Percentiles rank a stretch among this genome's conserved stretches.
Conservation (phyloP, 2,888 invertebrate species). For the Mylabris sibirica region DNA sequence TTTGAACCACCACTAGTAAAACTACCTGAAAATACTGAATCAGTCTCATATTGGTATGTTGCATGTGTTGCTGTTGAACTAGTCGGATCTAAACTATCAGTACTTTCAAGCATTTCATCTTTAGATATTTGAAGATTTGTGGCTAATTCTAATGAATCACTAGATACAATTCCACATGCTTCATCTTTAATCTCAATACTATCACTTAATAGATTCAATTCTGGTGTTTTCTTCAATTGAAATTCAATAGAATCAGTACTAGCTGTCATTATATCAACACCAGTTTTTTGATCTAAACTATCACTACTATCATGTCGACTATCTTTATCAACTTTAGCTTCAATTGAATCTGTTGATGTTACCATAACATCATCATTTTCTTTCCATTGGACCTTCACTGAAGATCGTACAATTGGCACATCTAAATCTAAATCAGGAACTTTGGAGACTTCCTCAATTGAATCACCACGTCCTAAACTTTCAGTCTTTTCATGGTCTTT, state of each 20-base stretch:
- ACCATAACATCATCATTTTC: conserved; percentile 65
- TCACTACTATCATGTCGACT: conserved; percentile 70
- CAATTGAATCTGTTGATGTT: conserved; percentile 71
- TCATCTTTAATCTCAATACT: conserved; percentile 64
- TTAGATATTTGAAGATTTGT: conserved; percentile 52
- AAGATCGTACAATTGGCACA: conserved; percentile 54
- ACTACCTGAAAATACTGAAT: conserved; percentile 86
- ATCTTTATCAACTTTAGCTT: conserved; percentile 62
- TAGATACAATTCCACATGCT: conserved; percentile 61
- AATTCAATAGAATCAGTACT: conserved; percentile 67
- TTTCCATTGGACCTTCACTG: conserved; percentile 60
- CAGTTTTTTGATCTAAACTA: conserved; percentile 70
- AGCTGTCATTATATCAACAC: conserved; percentile 65
- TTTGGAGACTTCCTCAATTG: conserved; percentile 64
- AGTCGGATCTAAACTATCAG: conserved; percentile 78
- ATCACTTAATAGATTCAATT: conserved; percentile 63
- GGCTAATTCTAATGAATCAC: conserved; percentile 64
- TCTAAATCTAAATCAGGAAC: conserved; percentile 65
- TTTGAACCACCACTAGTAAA: conserved; percentile 85
- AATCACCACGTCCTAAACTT: conserved; percentile 64
- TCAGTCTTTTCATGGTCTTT: conserved; percentile 67
- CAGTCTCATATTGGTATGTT: conserved; percentile 83
- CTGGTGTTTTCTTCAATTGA: conserved; percentile 56
- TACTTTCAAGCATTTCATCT: conserved; percentile 71
- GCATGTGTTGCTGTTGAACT: conserved; percentile 84